Evolutionary conservation across 2,797 vertebrate genomes (phyloP), one percentile per base, ranked within the genome.

Genomic region (Sebastes iracundus): DNA sequence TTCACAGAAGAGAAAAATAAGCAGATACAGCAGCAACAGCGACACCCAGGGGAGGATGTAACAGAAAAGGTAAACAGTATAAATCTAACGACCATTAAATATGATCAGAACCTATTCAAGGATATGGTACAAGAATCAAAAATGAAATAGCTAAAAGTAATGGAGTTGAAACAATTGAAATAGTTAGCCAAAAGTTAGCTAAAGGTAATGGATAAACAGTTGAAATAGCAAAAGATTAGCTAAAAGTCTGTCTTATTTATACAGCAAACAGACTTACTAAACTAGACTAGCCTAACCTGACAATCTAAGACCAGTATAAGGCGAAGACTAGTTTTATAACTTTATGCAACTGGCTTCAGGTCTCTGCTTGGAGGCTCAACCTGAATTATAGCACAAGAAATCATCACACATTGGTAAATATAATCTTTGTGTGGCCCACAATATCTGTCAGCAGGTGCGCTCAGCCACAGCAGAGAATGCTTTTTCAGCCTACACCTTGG

Each of bases 401-500:
- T 74, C 55, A 75, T 78, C 80, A 84, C 70, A 62, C 65, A 66
- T 33, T 23, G 64, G 70, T 73, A 77, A 72, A 89, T 83, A 2
- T 77, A 75, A 77, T 75, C 35, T 33, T 56, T 49, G 53, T 58
- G 49, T 76, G 60, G 53, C 68, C 58, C 53, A 72, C 61, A 79
- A 38, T 82, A 49, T 75, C 38, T 72, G 27, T 55, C 63, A 77
- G 28, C 46, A 67, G 67, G 70, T 72, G 49, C 59, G 61, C 62
- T 71, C 35, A 12, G 59, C 65, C 81, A 28, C 63, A 74, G 79
- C 68, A 65, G 18, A 65, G 33, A 56, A 69, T 20, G 38, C 33
- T 62, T 77, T 69, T 75, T 35, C 68, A 77, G 65, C 84, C 84
- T 69, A 79, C 83, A 84, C 72, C 38, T 75, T 84, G 76, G 72